phyloP scores from a whole-genome alignment of 2,113 vertebrate species.

The Alethe castanea region DNA sequence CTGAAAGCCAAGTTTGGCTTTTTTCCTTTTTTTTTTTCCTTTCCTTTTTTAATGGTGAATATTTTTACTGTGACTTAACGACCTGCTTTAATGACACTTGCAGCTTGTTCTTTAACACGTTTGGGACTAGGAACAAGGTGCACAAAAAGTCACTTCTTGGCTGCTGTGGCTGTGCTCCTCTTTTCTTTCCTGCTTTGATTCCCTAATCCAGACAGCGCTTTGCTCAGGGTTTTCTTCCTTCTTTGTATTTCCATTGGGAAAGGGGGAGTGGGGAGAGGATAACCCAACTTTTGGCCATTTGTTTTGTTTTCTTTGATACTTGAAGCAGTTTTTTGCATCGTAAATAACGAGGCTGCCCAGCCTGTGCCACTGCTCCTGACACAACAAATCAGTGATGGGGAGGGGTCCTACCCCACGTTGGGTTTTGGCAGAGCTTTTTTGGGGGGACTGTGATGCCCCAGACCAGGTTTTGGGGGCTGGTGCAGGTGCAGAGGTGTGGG shows the following conservation, averaged over 20 bases:
- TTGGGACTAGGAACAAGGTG: not conserved
- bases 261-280: not conserved
- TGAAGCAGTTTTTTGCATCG: slow-evolving; percentile 47
- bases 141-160: not conserved
- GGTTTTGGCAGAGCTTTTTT: not conserved
- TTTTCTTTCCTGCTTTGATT: not conserved
- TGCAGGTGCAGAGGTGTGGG: not conserved
- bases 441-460: rapidly evolving
- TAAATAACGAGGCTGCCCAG: not conserved
- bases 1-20: not conserved
- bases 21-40: not conserved
- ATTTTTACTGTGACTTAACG: slow-evolving; percentile 5
- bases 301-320: slow-evolving; percentile 42
- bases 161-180: not conserved
- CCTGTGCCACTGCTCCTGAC: not conserved
- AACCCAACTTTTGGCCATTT: slow-evolving; percentile 29
- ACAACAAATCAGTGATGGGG: rapidly evolving
- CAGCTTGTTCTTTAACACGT: not conserved
- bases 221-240: slow-evolving; percentile 63
- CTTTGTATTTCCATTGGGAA: slow-evolving; percentile 25
- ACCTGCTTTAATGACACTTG: not conserved
- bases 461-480: not conserved
- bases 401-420: not conserved
- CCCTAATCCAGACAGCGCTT: slow-evolving; percentile 20
- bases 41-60: not conserved